These are phyloP conservation scores for Mastacembelus armatus DNA, from an alignment of 2,797 vertebrate genomes.

Conservation along the genomic window DNA sequence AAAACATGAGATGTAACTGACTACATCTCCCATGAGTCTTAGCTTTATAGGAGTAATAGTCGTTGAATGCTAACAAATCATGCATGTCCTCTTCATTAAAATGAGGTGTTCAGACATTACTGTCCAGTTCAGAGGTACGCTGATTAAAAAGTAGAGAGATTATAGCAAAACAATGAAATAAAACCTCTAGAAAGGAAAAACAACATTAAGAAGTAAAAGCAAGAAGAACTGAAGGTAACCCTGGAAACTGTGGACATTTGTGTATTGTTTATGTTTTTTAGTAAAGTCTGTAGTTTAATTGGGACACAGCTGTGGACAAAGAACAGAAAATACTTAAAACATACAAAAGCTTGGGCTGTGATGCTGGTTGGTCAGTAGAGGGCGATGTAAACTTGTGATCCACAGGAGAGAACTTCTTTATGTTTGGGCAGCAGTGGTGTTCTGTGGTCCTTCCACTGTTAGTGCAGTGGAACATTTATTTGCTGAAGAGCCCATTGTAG, in stretches of 20 bases:
- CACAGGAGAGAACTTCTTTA: neutral
- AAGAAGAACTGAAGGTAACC: neutral
- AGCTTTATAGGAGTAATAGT: neutral
- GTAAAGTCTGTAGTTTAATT: neutral
- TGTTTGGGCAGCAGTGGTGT: conserved; percentile 12
- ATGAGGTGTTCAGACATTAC: neutral
- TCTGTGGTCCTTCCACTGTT: conserved; percentile 26
- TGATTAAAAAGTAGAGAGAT: neutral
- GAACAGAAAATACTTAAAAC: conserved; percentile 13
- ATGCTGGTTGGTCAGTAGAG: conserved; percentile 49
- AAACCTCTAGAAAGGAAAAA: neutral
- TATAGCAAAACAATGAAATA: conserved; percentile 6
- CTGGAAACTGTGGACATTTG: too few species aligned
- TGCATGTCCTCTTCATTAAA: neutral
- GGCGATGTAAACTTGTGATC: conserved; percentile 35
- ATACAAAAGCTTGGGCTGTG: neutral
- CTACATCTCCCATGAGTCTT: conserved; percentile 1
- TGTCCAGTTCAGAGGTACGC: neutral
- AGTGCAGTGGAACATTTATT: too few species aligned
- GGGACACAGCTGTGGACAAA: conserved; percentile 6
- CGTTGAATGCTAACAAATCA: neutral
- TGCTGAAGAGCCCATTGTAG: neutral
- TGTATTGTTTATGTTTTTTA: too few species aligned
- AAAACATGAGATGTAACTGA: conserved; percentile 7
- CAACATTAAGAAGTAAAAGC: neutral